Conservation (phyloP, 2,113 vertebrate species). For the Mionectes macconnelli region DNA sequence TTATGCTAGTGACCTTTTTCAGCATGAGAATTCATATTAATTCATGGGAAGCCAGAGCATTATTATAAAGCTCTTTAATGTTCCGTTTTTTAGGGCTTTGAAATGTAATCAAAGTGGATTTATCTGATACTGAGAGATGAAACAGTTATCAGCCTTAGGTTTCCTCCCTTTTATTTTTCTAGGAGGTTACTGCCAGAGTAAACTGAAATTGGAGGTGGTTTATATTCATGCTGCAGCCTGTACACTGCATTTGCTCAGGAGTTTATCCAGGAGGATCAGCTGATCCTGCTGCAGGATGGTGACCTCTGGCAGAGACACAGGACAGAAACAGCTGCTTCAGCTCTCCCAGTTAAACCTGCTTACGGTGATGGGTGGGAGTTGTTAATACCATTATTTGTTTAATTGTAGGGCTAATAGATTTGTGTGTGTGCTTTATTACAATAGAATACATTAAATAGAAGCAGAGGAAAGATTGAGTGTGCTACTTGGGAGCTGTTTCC, state of each 20-base stretch:
- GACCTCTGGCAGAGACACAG: constrained; percentile 54
- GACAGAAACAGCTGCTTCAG: constrained; percentile 51
- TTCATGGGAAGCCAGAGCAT: not conserved
- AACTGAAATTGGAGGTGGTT: constrained; percentile 60
- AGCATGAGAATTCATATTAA: not conserved
- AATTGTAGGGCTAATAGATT: constrained; percentile 19
- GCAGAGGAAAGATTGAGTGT: not conserved
- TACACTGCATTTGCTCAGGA: constrained; percentile 21
- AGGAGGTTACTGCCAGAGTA: constrained; percentile 22
- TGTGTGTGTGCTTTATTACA: not conserved
- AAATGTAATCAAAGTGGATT: constrained; percentile 44
- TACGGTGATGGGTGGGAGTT: constrained; percentile 32
- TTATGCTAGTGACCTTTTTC: not conserved
- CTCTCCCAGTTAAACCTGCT: constrained; percentile 48
- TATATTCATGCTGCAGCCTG: constrained; percentile 30
- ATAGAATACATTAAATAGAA: not conserved
- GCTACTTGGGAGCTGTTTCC: not conserved
- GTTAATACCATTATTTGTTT: constrained; percentile 57
- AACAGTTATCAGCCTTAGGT: constrained; percentile 11
- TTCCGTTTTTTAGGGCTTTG: not conserved
- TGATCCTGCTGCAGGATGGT: constrained; percentile 40
- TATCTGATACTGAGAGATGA: not conserved
- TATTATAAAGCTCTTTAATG: constrained; percentile 10
- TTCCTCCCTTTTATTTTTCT: constrained; percentile 39
- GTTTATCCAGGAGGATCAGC: constrained; percentile 61